Evolutionary conservation across 2,113 vertebrate species (phyloP), one percentile per base, ranked within the genome.

Genomic region (Sturnira hondurensis): DNA sequence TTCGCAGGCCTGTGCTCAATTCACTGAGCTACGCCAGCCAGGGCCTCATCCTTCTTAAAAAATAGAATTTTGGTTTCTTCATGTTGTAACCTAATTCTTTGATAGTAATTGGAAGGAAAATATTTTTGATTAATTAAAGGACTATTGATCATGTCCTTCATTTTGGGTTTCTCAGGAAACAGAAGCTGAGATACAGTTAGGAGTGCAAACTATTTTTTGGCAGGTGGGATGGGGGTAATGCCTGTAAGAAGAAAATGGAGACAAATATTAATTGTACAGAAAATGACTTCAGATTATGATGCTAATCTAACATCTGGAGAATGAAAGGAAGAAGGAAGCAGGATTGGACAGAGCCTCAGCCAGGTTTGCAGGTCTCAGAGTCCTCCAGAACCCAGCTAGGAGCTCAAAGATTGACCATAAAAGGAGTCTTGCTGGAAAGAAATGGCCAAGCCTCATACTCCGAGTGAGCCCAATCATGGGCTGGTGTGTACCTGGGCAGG

Each of bases 401-500:
- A 82, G n/a, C n/a, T 54, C 58, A 20, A 12, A 16, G 47, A 28
- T 2, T 16, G 36, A 13, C 43, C 50, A n/a, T 5, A 17, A 14
- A 28, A 26, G 28, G 41, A 33, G 26, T 17, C 11, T 24, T 3
- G 4, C 15, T 61, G 26, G 47, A 47, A 26, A 43, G 68, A 70
- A 5, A 7, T 0, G 3, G 20, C 86, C n/a, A 13, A 56, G 31
- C 14, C 26, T 11, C 0, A 0, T 26, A 14, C 13, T 11, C 52
- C 50, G 43, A 8, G 17, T 33, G 56, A 22, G 43, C 43, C 17
- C 56, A 20, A 70, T 33, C 52, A 3, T 5, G 43, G 47, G 54
- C 81, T 22, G n/a, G 15, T 28, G 12, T 56, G 54, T 58, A 8
- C 20, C 56, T 36, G 45, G 16, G 11, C 22, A 26, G 38, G 43